Evolutionary conservation across 2,888 invertebrate species (phyloP).

Genomic region (Merodon equestris): DNA sequence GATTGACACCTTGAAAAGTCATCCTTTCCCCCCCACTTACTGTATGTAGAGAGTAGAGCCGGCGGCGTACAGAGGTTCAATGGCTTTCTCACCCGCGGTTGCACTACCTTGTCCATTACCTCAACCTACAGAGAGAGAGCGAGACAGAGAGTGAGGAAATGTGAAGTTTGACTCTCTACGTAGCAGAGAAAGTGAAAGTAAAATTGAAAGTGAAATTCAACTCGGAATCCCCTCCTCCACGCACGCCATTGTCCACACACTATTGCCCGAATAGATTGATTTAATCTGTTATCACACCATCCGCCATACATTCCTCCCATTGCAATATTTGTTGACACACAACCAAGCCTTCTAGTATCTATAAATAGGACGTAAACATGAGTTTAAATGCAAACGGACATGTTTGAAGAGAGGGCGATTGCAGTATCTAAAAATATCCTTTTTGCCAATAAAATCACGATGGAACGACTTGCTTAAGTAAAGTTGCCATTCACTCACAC

Average conservation of each 20-base stretch:
- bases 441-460: conserved; percentile 31
- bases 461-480: conserved; percentile 13
- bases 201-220: conserved; percentile 33
- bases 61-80: no score
- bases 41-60: no score
- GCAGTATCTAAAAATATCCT: conserved; percentile 53
- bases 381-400: neutral
- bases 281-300: conserved; percentile 23
- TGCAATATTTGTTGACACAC: neutral
- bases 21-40: no score
- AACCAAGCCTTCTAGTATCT: conserved; percentile 28
- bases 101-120: no score
- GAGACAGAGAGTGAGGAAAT: no score
- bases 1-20: no score
- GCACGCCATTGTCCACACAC: conserved; percentile 6
- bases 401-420: conserved; percentile 7
- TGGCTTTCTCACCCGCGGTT: no score
- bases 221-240: conserved; percentile 1
- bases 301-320: neutral
- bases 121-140: no score
- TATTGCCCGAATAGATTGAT: conserved; percentile 24
- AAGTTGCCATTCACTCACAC: neutral
- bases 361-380: conserved; percentile 33
- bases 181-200: conserved; percentile 13
- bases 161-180: conserved; percentile 18